These are phyloP conservation scores for Platalea minor DNA, from an alignment of 2,797 vertebrate genomes.

Conservation along the genomic window DNA sequence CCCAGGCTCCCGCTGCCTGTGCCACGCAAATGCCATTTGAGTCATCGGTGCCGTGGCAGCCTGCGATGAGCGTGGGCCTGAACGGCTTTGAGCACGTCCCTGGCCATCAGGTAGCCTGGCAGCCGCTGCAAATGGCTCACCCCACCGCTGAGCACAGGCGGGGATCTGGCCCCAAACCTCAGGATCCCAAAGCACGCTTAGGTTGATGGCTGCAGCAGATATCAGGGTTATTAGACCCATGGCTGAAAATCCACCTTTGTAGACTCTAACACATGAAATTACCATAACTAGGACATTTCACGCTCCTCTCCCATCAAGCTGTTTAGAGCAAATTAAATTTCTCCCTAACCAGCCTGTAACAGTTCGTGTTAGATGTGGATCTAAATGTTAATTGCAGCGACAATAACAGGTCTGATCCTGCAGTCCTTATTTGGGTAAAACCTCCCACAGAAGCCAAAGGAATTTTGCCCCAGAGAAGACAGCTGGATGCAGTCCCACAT, in stretches of 20 bases:
- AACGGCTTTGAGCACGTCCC: accelerated
- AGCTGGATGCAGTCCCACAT: slow-evolving; percentile 61
- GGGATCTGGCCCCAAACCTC: neutral
- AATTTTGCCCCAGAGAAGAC: slow-evolving; percentile 68
- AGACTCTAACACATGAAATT: slow-evolving; percentile 8
- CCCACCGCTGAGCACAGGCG: accelerated
- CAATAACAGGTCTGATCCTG: slow-evolving; percentile 70
- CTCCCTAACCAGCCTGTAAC: slow-evolving; percentile 65
- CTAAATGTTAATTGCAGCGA: slow-evolving; percentile 67
- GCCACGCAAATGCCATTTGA: neutral
- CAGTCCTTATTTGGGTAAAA: slow-evolving; percentile 63
- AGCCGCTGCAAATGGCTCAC: accelerated
- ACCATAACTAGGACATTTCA: slow-evolving; percentile 52
- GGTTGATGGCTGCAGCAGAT: neutral
- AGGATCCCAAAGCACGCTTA: neutral
- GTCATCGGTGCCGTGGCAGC: neutral
- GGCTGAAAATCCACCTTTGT: slow-evolving; percentile 22
- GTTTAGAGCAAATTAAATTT: slow-evolving; percentile 68
- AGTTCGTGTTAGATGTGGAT: slow-evolving; percentile 62
- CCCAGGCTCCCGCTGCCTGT: neutral
- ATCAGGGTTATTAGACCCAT: neutral
- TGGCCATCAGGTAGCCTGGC: neutral
- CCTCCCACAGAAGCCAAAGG: slow-evolving; percentile 68
- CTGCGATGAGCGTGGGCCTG: accelerated
- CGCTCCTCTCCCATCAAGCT: slow-evolving; percentile 60